Conservation (phyloP, 2,888 invertebrate species). For the Agriopis aurantiaria region DNA sequence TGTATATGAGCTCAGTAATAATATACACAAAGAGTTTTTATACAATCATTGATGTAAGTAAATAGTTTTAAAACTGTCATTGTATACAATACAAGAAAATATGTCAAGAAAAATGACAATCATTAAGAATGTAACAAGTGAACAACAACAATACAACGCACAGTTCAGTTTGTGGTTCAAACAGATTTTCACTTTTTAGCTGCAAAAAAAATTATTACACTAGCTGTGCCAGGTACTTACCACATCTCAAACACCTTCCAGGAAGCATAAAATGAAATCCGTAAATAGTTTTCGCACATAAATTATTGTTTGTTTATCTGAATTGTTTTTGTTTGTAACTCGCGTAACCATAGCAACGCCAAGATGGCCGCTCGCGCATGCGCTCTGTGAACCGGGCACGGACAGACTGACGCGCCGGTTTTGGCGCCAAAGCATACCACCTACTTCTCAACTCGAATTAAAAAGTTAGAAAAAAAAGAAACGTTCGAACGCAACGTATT, state of each 20-base stretch:
- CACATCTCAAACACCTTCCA: constrained; percentile 38
- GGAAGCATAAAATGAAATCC: constrained; percentile 18
- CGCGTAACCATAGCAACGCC: constrained; percentile 73
- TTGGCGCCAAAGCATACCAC: constrained; percentile 70
- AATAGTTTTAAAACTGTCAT: no score
- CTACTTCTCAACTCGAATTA: constrained; percentile 36
- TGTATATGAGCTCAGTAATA: no score
- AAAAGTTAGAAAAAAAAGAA: constrained; percentile 40
- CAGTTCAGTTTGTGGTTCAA: not conserved
- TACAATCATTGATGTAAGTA: no score
- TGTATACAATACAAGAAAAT: no score
- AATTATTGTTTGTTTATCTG: constrained; percentile 47
- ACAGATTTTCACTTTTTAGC: constrained; percentile 14
- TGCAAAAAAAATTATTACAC: constrained; percentile 9
- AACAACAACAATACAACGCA: constrained; percentile 4
- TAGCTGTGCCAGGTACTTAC: constrained; percentile 30
- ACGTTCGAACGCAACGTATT: constrained; percentile 31
- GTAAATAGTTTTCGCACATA: constrained; percentile 10
- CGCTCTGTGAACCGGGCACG: constrained; percentile 61
- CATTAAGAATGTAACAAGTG: constrained; percentile 16
- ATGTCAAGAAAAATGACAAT: not conserved
- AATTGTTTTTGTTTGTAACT: constrained; percentile 61
- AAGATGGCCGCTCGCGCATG: constrained; percentile 72
- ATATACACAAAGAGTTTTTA: no score
- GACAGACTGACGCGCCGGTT: constrained; percentile 66